phyloP scores from a whole-genome alignment of 2,797 vertebrate species.

The Phrynocephalus guinanensis region DNA sequence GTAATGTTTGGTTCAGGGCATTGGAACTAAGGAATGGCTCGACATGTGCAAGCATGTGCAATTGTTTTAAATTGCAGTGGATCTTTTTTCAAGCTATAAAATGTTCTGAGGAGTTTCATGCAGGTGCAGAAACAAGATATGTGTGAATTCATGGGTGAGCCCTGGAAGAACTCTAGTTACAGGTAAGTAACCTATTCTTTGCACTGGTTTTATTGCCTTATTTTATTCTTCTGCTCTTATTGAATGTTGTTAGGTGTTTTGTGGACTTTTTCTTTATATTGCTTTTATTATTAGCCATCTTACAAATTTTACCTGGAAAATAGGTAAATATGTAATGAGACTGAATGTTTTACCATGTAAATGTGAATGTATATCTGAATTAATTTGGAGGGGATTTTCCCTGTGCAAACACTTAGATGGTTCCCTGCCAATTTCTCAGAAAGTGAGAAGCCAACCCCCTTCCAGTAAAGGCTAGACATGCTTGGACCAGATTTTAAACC shows the following conservation, averaged over 20 bases:
- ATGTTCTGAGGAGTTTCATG: too few species aligned
- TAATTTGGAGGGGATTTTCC: background rate
- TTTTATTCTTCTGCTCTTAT: background rate
- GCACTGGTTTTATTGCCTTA: background rate
- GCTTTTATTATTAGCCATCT: background rate
- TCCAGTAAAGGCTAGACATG: slow-evolving; percentile 5
- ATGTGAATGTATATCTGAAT: background rate
- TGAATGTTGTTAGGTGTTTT: background rate
- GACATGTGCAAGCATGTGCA: too few species aligned
- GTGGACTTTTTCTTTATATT: background rate
- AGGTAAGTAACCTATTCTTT: too few species aligned
- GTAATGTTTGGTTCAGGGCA: too few species aligned
- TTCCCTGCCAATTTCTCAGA: background rate
- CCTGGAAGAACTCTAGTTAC: too few species aligned
- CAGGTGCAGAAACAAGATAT: too few species aligned
- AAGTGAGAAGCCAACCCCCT: slow-evolving; percentile 1
- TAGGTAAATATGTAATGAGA: background rate
- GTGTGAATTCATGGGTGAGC: too few species aligned
- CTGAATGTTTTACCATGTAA: background rate
- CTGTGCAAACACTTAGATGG: background rate
- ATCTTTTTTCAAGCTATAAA: too few species aligned
- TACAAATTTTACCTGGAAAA: background rate
- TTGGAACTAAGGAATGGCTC: too few species aligned
- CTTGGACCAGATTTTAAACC: slow-evolving; percentile 36
- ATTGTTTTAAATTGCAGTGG: too few species aligned